These are phyloP conservation scores for Phoeniculus purpureus DNA, from an alignment of 2,797 vertebrate genomes.

Conservation along the genomic window DNA sequence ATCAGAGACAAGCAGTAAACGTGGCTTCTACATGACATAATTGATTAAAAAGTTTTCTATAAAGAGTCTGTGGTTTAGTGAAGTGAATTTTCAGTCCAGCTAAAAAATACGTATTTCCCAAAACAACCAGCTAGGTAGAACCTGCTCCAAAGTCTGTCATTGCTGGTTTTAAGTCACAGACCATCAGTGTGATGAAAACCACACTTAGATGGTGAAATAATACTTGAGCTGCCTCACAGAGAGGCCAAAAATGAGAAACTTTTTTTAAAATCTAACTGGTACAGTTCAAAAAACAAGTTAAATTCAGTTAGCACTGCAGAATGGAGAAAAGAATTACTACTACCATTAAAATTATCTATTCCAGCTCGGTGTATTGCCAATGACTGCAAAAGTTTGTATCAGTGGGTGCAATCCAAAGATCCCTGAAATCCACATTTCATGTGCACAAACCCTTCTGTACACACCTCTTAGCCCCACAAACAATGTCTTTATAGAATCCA, in stretches of 20 bases:
- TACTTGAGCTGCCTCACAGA: background rate
- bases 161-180: background rate
- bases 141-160: background rate
- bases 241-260: background rate
- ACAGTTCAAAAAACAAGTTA: background rate
- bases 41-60: background rate
- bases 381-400: conserved; percentile 1
- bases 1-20: conserved; percentile 9
- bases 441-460: conserved; percentile 40
- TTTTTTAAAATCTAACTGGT: background rate
- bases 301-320: background rate
- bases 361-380: background rate
- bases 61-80: background rate
- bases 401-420: conserved; percentile 11
- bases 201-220: background rate
- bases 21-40: background rate
- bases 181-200: background rate
- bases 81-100: background rate
- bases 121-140: background rate
- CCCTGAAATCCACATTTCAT: conserved; percentile 30
- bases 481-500: conserved; percentile 49
- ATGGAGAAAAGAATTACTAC: background rate
- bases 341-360: background rate
- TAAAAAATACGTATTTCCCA: background rate
- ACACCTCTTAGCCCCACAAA: conserved; percentile 55